These are phyloP conservation scores for Clunio marinus DNA, from an alignment of 2,888 invertebrate genomes.

Conservation along the genomic window DNA sequence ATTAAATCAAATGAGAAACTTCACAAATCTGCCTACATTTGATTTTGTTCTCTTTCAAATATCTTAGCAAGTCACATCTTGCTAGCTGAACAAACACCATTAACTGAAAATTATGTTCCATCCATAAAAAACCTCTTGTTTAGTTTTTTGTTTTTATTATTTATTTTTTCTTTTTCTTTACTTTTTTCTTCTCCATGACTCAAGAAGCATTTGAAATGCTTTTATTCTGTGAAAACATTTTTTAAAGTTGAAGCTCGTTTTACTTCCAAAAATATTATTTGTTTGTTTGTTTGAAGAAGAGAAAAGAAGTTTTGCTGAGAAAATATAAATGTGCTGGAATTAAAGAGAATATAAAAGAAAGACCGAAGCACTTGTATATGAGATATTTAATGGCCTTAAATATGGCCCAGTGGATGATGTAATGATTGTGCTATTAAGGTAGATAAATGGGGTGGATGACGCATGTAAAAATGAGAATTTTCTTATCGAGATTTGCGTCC, in stretches of 20 bases:
- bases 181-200: neutral
- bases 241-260: neutral
- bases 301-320: neutral
- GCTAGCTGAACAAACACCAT: neutral
- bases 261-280: slow-evolving; percentile 3
- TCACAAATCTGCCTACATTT: neutral
- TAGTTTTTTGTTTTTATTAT: slow-evolving; percentile 9
- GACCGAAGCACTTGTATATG: neutral
- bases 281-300: slow-evolving; percentile 1
- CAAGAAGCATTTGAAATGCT: neutral
- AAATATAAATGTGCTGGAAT: slow-evolving; percentile 10
- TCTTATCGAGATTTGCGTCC: neutral
- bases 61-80: too few relatives aligned
- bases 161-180: too few relatives aligned
- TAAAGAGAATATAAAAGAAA: too few relatives aligned
- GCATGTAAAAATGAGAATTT: neutral
- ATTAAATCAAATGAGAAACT: too few relatives aligned
- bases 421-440: slow-evolving; percentile 6
- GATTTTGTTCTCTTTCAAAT: too few relatives aligned
- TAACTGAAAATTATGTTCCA: neutral
- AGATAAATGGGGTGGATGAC: slow-evolving; percentile 10
- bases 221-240: neutral
- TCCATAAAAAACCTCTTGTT: neutral
- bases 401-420: neutral
- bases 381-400: neutral